Evolutionary conservation across 2,888 invertebrate species (phyloP).

Genomic region (Perizoma flavofasciatum): DNA sequence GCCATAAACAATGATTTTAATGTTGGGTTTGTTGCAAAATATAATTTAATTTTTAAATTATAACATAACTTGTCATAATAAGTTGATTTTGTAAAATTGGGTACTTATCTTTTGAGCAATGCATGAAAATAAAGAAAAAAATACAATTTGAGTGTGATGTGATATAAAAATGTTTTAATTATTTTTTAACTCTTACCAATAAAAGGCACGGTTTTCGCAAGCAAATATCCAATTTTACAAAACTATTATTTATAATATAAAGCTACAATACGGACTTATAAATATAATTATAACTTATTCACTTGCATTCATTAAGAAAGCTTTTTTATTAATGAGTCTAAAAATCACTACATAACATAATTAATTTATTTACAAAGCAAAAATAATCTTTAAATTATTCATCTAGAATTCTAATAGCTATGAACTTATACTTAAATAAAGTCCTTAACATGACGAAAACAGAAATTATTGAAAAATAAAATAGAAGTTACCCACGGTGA

Average conservation of each 20-base stretch:
- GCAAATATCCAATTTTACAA: constrained; percentile 24
- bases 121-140: too few species aligned
- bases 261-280: not conserved
- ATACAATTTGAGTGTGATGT: too few species aligned
- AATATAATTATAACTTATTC: not conserved
- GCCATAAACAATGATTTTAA: too few species aligned
- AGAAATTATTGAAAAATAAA: not conserved
- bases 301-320: constrained; percentile 11
- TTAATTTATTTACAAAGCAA: constrained; percentile 15
- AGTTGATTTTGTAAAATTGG: too few species aligned
- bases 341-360: constrained; percentile 2
- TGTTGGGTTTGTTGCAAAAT: too few species aligned
- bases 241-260: constrained; percentile 3
- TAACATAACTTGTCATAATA: too few species aligned
- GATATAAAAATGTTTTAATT: too few species aligned
- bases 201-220: constrained; percentile 23
- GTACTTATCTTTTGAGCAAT: too few species aligned
- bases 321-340: constrained; percentile 11
- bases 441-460: too few species aligned
- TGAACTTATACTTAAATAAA: too few species aligned
- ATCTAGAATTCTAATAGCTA: constrained; percentile 1
- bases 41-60: too few species aligned
- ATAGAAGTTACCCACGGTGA: too few species aligned
- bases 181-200: constrained; percentile 11
- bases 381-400: not conserved